These are phyloP conservation scores for Hypsibius dujardini DNA, from an alignment of 1,140 invertebrate genomes.

Conservation along the genomic window DNA sequence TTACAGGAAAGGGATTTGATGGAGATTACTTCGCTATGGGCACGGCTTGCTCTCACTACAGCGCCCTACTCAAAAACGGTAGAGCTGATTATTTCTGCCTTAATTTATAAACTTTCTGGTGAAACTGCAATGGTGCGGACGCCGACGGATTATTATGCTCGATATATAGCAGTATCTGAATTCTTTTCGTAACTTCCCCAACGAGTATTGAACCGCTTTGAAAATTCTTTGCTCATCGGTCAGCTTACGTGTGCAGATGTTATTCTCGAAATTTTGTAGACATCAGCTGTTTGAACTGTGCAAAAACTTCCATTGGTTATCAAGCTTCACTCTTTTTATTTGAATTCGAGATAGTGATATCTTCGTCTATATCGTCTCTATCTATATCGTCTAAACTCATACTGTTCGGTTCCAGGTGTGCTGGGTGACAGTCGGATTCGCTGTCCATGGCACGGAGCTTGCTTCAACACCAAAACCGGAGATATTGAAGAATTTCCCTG, in stretches of 20 bases:
- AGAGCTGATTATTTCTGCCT: constrained; percentile 12
- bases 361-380: constrained; percentile 19
- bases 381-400: too few species aligned
- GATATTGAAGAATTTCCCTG: constrained; percentile 82
- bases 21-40: constrained; percentile 62
- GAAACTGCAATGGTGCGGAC: too few species aligned
- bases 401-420: constrained; percentile 33
- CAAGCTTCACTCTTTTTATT: too few species aligned
- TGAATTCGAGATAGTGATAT: neutral
- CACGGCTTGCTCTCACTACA: constrained; percentile 78
- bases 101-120: too few species aligned
- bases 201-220: too few species aligned
- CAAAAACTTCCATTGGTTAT: neutral
- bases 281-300: too few species aligned
- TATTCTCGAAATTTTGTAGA: too few species aligned
- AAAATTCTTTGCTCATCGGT: too few species aligned
- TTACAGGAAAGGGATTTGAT: constrained; percentile 27
- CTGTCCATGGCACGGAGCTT: constrained; percentile 91
- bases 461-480: constrained; percentile 72
- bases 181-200: too few species aligned
- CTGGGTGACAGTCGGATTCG: constrained; percentile 62
- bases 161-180: too few species aligned
- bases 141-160: too few species aligned
- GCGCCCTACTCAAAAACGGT: constrained; percentile 60
- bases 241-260: too few species aligned